These are phyloP conservation scores for Epiblema foenella DNA, from an alignment of 2,888 invertebrate species.

Conservation along the genomic window DNA sequence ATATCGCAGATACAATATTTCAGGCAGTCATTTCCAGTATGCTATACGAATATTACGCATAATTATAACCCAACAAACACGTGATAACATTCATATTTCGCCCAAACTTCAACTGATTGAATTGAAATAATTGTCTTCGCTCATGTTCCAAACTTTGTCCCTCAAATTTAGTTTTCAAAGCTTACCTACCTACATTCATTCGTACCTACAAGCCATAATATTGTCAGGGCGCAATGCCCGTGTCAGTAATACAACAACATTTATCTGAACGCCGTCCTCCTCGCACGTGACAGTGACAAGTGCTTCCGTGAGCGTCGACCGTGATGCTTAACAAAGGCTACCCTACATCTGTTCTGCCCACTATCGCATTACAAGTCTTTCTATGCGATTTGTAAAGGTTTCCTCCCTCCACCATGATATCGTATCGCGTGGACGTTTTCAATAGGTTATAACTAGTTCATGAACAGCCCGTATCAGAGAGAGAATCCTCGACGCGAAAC, in stretches of 20 bases:
- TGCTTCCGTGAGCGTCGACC: slow-evolving; percentile 77
- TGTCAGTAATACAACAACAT: slow-evolving; percentile 64
- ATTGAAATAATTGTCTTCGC: background rate
- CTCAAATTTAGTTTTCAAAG: background rate
- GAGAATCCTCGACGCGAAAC: slow-evolving; percentile 35
- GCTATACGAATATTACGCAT: too few species aligned
- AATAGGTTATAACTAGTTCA: slow-evolving; percentile 55
- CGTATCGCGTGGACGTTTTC: slow-evolving; percentile 66
- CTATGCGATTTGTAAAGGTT: slow-evolving; percentile 76
- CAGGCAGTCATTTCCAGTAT: too few species aligned
- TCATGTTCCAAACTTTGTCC: background rate
- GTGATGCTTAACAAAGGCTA: slow-evolving; percentile 74
- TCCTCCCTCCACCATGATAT: slow-evolving; percentile 69
- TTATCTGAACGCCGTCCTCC: slow-evolving; percentile 66
- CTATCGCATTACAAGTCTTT: slow-evolving; percentile 72
- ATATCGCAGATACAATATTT: too few species aligned
- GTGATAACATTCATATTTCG: background rate
- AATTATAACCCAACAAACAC: background rate
- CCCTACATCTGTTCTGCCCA: slow-evolving; percentile 68
- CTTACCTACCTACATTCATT: slow-evolving; percentile 16
- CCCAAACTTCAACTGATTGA: background rate
- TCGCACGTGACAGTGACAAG: slow-evolving; percentile 74
- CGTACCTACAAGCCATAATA: slow-evolving; percentile 55
- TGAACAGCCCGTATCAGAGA: slow-evolving; percentile 28
- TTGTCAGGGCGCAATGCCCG: slow-evolving; percentile 42